Conservation (phyloP, 2,888 invertebrate genomes). For the Schrankia costaestrigalis region DNA sequence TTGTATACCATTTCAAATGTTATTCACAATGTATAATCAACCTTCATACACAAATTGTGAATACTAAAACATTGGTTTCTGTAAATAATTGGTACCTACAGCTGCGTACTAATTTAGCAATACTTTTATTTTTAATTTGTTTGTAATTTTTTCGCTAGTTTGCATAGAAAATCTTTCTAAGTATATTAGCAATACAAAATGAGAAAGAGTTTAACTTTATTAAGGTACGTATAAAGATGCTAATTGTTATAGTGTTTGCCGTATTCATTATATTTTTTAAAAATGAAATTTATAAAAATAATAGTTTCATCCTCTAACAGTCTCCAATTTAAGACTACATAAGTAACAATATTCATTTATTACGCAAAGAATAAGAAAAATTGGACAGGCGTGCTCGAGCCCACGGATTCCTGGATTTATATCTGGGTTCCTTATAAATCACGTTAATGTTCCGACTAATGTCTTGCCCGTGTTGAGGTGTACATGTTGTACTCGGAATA, state of each 20-base stretch:
- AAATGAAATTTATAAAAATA: no score
- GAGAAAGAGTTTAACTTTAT: no score
- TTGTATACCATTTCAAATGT: slow-evolving; percentile 13
- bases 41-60: slow-evolving; percentile 2
- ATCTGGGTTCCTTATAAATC: slow-evolving; percentile 59
- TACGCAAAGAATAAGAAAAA: slow-evolving; percentile 46
- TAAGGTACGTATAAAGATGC: no score
- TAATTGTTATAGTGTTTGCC: no score
- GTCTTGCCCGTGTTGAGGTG: slow-evolving; percentile 48
- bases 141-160: no score
- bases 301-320: neutral
- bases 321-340: neutral
- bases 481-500: slow-evolving; percentile 38
- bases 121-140: slow-evolving; percentile 1
- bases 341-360: slow-evolving; percentile 29
- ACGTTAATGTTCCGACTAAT: slow-evolving; percentile 67
- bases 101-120: neutral
- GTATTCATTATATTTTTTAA: no score
- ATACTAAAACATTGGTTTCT: slow-evolving; percentile 2
- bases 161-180: no score
- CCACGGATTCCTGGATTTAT: slow-evolving; percentile 57
- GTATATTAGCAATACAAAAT: no score
- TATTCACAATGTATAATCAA: slow-evolving; percentile 5
- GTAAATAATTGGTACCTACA: slow-evolving; percentile 1
- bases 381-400: slow-evolving; percentile 50